Evolutionary conservation across 2,797 vertebrate species (phyloP).

Genomic region (Spea hammondii): DNA sequence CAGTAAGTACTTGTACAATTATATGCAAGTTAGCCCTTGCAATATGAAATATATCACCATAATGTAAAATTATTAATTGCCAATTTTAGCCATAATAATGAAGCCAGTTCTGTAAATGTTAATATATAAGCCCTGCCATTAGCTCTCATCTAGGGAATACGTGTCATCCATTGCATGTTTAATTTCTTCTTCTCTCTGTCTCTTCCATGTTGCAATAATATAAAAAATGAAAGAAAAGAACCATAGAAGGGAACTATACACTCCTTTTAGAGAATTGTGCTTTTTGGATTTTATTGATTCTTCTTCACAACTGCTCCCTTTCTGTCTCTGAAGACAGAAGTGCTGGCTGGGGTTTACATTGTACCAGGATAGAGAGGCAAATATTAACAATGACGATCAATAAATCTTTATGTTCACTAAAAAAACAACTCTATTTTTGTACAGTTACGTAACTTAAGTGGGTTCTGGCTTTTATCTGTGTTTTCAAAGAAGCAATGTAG

Average conservation of each 20-base stretch:
- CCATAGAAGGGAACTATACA: background rate
- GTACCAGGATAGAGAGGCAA: slow-evolving; percentile 38
- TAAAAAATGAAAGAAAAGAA: background rate
- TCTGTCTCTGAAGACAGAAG: slow-evolving; percentile 36
- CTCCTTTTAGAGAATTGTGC: slow-evolving; percentile 2
- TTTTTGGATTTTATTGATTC: slow-evolving; percentile 29
- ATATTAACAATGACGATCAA: slow-evolving; percentile 43
- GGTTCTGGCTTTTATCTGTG: slow-evolving; percentile 29
- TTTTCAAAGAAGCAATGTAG: slow-evolving; percentile 44
- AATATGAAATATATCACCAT: background rate
- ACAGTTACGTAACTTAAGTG: slow-evolving; percentile 37
- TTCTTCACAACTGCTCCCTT: slow-evolving; percentile 18
- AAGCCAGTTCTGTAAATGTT: background rate
- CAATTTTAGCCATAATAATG: background rate
- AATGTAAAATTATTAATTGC: background rate
- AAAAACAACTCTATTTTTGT: slow-evolving; percentile 37
- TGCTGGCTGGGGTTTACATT: slow-evolving; percentile 41
- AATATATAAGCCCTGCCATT: background rate
- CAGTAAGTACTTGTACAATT: background rate
- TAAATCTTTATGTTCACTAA: slow-evolving; percentile 50
- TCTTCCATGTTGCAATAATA: slow-evolving; percentile 8
- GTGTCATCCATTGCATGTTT: background rate
- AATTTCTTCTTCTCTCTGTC: slow-evolving; percentile 32
- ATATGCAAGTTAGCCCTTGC: background rate
- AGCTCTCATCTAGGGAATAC: background rate